These are phyloP conservation scores for Crotalus tigris DNA, from an alignment of 2,113 vertebrate genomes.

Conservation along the genomic window DNA sequence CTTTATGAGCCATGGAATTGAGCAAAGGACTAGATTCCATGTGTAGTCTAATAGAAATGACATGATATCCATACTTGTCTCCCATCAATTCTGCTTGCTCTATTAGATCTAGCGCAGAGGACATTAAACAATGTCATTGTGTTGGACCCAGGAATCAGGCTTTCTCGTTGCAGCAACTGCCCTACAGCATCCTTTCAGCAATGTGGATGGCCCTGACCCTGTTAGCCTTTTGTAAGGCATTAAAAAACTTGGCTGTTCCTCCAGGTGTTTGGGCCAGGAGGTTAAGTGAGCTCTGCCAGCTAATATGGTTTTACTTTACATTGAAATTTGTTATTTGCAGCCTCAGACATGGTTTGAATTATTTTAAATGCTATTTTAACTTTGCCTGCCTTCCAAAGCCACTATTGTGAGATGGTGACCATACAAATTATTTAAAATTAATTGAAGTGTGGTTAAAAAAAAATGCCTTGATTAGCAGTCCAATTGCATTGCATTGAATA, in stretches of 20 bases:
- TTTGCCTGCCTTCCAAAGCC: not conserved
- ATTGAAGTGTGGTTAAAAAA: not conserved
- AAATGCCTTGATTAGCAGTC: not conserved
- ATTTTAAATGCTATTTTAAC: not conserved
- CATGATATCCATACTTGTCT: not conserved
- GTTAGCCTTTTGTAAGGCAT: not conserved
- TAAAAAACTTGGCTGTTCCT: not conserved
- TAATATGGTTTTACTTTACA: not conserved
- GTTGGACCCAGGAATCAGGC: not conserved
- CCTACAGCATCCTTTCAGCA: not conserved
- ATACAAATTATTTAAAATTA: not conserved
- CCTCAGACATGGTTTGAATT: not conserved
- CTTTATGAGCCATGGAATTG: not conserved
- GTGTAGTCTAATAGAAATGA: not conserved
- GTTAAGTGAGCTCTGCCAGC: not conserved
- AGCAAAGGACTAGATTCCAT: not conserved
- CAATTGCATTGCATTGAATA: not conserved
- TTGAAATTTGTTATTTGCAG: not conserved
- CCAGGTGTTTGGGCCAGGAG: not conserved
- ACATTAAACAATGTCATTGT: not conserved
- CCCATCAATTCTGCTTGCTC: not conserved
- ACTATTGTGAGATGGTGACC: not conserved
- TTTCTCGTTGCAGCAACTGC: not conserved
- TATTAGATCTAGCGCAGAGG: not conserved
- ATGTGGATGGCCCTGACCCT: not conserved